Percentiles rank a stretch among this genome's conserved stretches.
phyloP scores from a whole-genome alignment of 2,113 vertebrate genomes.

The Poecilia latipinna region DNA sequence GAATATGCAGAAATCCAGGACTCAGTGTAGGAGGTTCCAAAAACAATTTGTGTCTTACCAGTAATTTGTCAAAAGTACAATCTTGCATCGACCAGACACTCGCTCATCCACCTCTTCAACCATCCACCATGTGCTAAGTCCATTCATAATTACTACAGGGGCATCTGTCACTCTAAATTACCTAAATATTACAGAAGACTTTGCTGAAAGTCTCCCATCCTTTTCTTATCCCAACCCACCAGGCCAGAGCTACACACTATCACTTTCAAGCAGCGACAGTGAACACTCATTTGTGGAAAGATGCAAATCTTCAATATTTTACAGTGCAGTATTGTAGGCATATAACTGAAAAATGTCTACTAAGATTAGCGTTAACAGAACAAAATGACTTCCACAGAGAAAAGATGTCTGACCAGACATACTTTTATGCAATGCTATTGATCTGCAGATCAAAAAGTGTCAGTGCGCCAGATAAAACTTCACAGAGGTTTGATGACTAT shows the following conservation, averaged over 20 bases:
- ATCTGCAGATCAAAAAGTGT: conserved; percentile 41
- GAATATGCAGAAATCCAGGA: conserved; percentile 9
- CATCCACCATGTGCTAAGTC: conserved; percentile 20
- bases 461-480: conserved; percentile 34
- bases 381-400: conserved; percentile 26
- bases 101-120: conserved; percentile 33
- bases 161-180: conserved; percentile 56
- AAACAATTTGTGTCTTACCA: not conserved
- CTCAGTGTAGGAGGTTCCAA: not conserved
- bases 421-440: conserved; percentile 27
- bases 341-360: not conserved
- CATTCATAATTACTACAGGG: conserved; percentile 41
- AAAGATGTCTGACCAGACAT: conserved; percentile 7
- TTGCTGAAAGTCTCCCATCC: conserved; percentile 52
- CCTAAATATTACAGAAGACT: conserved; percentile 56
- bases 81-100: conserved; percentile 21
- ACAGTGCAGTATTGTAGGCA: not conserved
- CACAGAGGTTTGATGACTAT: conserved; percentile 44
- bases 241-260: conserved; percentile 13
- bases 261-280: conserved; percentile 54
- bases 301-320: not conserved
- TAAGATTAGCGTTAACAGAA: not conserved
- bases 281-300: conserved; percentile 32
- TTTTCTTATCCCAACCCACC: not conserved
- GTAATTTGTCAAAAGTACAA: conserved; percentile 1